Conservation (phyloP, 30 jellyfish, hydroid and myxozoan species). For the Rhopilema esculentum region DNA sequence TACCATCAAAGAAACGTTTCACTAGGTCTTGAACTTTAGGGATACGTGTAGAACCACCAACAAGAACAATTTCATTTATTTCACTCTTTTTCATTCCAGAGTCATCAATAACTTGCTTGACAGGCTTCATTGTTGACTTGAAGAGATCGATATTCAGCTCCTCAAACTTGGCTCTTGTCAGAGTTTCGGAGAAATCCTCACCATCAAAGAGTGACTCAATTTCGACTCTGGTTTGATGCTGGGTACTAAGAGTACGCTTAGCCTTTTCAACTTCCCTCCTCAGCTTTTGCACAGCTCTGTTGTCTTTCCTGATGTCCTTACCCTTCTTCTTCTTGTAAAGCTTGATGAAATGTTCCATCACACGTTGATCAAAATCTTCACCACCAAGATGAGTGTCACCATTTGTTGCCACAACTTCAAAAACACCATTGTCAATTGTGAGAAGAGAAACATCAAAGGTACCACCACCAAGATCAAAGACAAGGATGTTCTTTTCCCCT, state of each 20-base stretch:
- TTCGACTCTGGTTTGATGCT: conserved; percentile 98
- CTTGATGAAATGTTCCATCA: conserved; percentile 98
- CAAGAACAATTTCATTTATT: conserved; percentile 97
- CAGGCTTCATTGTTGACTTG: conserved; percentile 94
- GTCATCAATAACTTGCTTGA: conserved; percentile 89
- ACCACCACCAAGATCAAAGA: conserved; percentile 99
- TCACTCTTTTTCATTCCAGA: conserved; percentile 90
- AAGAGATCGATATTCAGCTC: conserved; percentile 91
- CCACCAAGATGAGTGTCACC: conserved; percentile 99
- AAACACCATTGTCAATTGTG: conserved; percentile 99
- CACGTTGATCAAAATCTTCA: conserved; percentile 99
- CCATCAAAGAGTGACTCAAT: conserved; percentile 97
- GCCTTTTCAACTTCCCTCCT: conserved; percentile 99
- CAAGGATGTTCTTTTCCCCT: conserved; percentile 99
- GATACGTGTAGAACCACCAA: conserved; percentile 99
- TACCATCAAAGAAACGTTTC: conserved; percentile 88
- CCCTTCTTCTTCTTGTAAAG: conserved; percentile 98
- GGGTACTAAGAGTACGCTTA: conserved; percentile 99
- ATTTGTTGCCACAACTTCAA: conserved; percentile 99
- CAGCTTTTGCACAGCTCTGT: conserved; percentile 98
- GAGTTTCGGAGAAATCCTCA: conserved; percentile 98
- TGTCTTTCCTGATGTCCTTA: conserved; percentile 94
- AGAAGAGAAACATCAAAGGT: conserved; percentile 99
- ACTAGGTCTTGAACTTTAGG: conserved; percentile 96
- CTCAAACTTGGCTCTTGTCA: conserved; percentile 98